These are phyloP conservation scores for Apaloderma vittatum DNA, from an alignment of 2,113 vertebrate genomes.

Conservation along the genomic window DNA sequence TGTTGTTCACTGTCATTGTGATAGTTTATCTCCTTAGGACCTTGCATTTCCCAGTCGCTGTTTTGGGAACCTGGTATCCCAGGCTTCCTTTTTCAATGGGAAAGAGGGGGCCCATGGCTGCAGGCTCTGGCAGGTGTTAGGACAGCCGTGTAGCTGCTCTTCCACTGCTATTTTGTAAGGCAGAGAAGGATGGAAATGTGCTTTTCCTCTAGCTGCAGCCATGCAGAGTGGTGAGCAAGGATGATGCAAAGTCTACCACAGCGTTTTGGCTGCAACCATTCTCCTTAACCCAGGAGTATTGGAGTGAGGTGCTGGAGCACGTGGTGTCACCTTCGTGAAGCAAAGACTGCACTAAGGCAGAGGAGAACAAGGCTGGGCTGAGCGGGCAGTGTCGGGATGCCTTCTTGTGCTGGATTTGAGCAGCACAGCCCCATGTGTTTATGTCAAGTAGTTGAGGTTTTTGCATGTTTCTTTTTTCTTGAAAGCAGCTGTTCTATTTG, in stretches of 20 bases:
- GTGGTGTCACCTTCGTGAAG: fast-evolving
- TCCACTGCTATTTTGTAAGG: background rate
- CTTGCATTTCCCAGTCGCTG: background rate
- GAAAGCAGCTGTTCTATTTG: background rate
- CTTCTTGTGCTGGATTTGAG: background rate
- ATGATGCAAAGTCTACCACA: background rate
- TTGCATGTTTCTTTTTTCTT: background rate
- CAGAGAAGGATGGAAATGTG: background rate
- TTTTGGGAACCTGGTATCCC: background rate
- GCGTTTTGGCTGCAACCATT: fast-evolving
- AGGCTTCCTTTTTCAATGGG: background rate
- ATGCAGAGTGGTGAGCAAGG: background rate
- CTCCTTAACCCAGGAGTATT: background rate
- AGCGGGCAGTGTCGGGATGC: background rate
- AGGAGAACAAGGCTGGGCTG: background rate
- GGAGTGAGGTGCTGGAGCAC: background rate
- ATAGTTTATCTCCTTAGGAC: background rate
- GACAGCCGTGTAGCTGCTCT: fast-evolving
- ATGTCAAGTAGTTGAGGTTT: background rate
- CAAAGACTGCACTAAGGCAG: background rate
- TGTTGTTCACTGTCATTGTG: fast-evolving
- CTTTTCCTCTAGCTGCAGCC: background rate
- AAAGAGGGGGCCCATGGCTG: fast-evolving
- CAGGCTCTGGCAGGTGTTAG: background rate
- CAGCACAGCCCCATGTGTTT: background rate